Evolutionary conservation across 2,113 vertebrate genomes (phyloP), one percentile per base, ranked within the genome.

Genomic region (Stomatorhinus ivindoensis): DNA sequence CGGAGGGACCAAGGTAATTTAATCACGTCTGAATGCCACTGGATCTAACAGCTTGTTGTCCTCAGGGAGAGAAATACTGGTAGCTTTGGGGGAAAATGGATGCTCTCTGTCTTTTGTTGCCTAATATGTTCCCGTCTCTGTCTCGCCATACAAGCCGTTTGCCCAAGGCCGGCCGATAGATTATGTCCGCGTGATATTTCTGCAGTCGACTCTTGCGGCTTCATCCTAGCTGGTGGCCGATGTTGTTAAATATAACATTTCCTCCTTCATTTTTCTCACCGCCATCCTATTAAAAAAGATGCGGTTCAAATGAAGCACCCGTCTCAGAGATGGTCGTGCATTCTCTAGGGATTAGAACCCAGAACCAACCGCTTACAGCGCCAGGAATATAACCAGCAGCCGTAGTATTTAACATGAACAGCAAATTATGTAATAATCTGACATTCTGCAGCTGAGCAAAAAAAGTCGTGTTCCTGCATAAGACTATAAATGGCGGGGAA

Each of bases 21-120:
- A 83, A 84, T 89, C 76, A 83, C 17, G 35, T 83, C 73, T 55
- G 73, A 39, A 88, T 53, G 44, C 24, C 87, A 76, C 27, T 76
- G 61, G 46, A 53, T 76, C 88, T 51, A 87, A 65, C 76, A 42
- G 48, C 73, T 55, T 55, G 21, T 44, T 83, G 35, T 51, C 47
- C 48, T 31, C 10, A n/a, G 80, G 51, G 88, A 87, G 58, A 73
- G 73, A 89, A 87, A 53, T 47, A 85, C 35, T n/a, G 80, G 51
- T 89, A 58, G 51, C 88, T 85, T 27, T 2, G 17, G 53, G 50
- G 50, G 53, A 11, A 58, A 83, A 85, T 61, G 10, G 11, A 61
- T 2, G 6, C 50, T 53, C 15, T 83, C 48, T 55, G 8, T 51
- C 35, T 83, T 83, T 89, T 69, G 58, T 89, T 83, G 27, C 88